A percentile compares a stretch with the other conserved stretches of the same genome.
phyloP scores from a whole-genome alignment of 2,888 invertebrate species.

The Yponomeuta cagnagella region DNA sequence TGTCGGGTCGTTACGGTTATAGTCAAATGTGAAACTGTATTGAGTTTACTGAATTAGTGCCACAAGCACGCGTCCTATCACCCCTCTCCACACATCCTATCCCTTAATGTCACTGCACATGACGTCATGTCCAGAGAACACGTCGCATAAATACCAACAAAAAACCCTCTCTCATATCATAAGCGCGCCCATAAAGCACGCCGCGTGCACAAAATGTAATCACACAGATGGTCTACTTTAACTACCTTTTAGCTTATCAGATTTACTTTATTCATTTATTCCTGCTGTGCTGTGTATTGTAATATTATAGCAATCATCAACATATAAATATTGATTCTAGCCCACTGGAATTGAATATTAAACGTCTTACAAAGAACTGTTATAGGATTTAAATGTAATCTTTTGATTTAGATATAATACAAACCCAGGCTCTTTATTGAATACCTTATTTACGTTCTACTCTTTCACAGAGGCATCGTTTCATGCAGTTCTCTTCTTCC shows the following conservation, averaged over 20 bases:
- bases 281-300: neutral
- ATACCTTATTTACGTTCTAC: too few relatives aligned
- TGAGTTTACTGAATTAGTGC: neutral
- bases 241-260: neutral
- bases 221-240: neutral
- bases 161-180: conserved; percentile 32
- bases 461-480: too few relatives aligned
- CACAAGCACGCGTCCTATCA: neutral
- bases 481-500: too few relatives aligned
- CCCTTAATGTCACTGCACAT: conserved; percentile 1
- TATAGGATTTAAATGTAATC: too few relatives aligned
- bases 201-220: conserved; percentile 21
- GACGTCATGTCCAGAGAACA: neutral
- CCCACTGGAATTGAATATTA: too few relatives aligned
- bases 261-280: neutral
- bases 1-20: too few relatives aligned
- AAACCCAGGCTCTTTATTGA: too few relatives aligned
- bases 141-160: conserved; percentile 39
- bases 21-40: too few relatives aligned
- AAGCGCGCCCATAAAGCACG: conserved; percentile 54
- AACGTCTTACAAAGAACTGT: too few relatives aligned
- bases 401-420: too few relatives aligned
- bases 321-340: too few relatives aligned
- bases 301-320: too few relatives aligned
- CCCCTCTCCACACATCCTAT: neutral